phyloP scores from a whole-genome alignment of 1,140 invertebrate genomes.

The Drosophila insularis region DNA sequence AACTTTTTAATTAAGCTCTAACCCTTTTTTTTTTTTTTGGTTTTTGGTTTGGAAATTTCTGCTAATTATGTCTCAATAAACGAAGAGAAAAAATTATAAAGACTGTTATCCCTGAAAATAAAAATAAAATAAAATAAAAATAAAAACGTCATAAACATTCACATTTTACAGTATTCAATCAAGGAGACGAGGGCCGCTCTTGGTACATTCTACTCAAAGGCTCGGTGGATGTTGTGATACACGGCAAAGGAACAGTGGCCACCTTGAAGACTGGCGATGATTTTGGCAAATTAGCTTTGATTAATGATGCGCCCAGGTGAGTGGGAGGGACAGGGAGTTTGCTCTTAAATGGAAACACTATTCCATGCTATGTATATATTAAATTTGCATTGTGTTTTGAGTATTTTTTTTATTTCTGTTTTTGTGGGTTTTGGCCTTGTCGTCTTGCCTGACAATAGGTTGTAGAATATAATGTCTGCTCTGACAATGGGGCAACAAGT shows the following conservation, averaged over 20 bases:
- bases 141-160: slow-evolving; percentile 15
- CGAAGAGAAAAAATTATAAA: slow-evolving; percentile 1
- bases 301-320: slow-evolving; percentile 93
- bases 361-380: neutral
- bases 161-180: slow-evolving; percentile 89
- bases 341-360: neutral
- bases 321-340: slow-evolving; percentile 4
- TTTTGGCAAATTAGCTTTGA: slow-evolving; percentile 93
- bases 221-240: slow-evolving; percentile 93
- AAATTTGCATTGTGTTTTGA: neutral
- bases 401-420: neutral
- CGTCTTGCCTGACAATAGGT: slow-evolving; percentile 4
- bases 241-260: slow-evolving; percentile 93
- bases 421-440: neutral
- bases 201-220: slow-evolving; percentile 95
- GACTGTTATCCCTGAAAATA: slow-evolving; percentile 33
- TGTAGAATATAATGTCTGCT: slow-evolving; percentile 1
- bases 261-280: slow-evolving; percentile 93
- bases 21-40: neutral
- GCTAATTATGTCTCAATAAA: slow-evolving; percentile 56
- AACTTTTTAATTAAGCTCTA: slow-evolving; percentile 56
- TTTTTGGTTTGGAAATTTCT: neutral
- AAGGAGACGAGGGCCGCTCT: slow-evolving; percentile 94
- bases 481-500: slow-evolving; percentile 48
- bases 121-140: slow-evolving; percentile 11